Base-by-base conservation (phyloP, 2,888 invertebrate species). In the Diarsia dahlii region DNA sequence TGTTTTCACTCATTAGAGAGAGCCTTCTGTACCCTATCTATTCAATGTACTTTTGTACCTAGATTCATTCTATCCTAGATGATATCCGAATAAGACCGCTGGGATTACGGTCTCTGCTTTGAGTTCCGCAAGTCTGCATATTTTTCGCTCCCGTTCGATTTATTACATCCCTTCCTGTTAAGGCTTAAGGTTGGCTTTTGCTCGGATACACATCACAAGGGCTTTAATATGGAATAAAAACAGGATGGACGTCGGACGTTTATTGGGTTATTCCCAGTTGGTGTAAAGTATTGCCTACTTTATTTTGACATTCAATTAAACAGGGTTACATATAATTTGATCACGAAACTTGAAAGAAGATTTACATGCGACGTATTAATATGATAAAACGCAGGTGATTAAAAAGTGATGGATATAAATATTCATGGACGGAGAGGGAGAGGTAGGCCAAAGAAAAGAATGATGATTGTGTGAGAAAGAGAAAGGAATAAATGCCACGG, bases 81-180 rank as follows among this genome's bases (percentile, higher is more conserved):
- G 60, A 80, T 76, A 69, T 77, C 66, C 65, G 78, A 87, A 84
- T 86, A 84, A 80, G 74, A 74, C 80, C 71, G 18, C 46, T 58
- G 81, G 76, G 74, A 87, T 84, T 88, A 87, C 82, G 71, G 74
- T 76, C 60, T 80, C 72, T 84, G 81, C 87, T 86, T 81, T 84
- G 79, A 76, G 78, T 82, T 82, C 45, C 76, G 76, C 87, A 71
- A 85, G 82, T 85, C 83, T 81, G 89, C 88, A 87, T 81, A 87
- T 87, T 90, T 88, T 86, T 75, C 76, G 84, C 84, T 82, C 64
- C 82, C 50, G 63, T 82, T 79, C 75, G 78, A 86, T 87, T 89
- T 89, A 86, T 84, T 78, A 87, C 81, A 72, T 50, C 66, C 79
- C 58, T 74, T 70, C 72, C 74, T 62, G 79, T 75, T 73, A 66